Percentiles rank a stretch among this genome's conserved stretches.
Evolutionary conservation across 2,113 vertebrate genomes (phyloP).

Genomic region (Plectropomus leopardus): DNA sequence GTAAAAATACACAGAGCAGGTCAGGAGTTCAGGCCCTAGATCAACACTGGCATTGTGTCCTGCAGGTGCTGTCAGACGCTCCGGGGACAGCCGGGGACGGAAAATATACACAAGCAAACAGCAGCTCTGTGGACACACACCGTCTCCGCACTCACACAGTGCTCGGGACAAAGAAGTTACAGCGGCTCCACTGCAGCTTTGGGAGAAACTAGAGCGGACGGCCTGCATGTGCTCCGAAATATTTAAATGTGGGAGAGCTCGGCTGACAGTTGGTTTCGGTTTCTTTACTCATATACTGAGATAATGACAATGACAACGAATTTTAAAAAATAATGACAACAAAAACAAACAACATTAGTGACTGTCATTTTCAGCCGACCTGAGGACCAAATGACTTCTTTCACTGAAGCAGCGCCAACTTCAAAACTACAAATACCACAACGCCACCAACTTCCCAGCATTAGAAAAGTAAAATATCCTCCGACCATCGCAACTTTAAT

Average conservation of each 20-base stretch:
- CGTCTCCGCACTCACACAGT: conserved; percentile 8
- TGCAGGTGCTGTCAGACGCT: conserved; percentile 77
- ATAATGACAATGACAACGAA: neutral
- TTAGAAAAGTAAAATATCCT: neutral
- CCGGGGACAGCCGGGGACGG: conserved; percentile 32
- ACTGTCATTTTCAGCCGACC: no score
- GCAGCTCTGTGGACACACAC: conserved; percentile 43
- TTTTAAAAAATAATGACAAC: no score
- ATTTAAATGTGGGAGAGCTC: neutral
- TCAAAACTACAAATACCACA: no score
- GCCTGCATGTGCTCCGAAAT: neutral
- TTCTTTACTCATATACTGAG: neutral
- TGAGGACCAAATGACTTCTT: no score
- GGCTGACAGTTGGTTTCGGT: neutral
- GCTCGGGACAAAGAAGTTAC: conserved; percentile 27
- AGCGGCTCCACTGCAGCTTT: conserved; percentile 23
- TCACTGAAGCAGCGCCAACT: no score
- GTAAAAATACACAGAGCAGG: conserved; percentile 78
- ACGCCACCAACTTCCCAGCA: no score
- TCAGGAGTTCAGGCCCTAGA: conserved; percentile 81
- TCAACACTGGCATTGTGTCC: conserved; percentile 71
- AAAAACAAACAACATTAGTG: no score
- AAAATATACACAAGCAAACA: conserved; percentile 57
- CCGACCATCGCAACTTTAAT: neutral
- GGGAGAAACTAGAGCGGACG: neutral